Conservation (phyloP, 1,140 invertebrate genomes). For the Drosophila seguyi region DNA sequence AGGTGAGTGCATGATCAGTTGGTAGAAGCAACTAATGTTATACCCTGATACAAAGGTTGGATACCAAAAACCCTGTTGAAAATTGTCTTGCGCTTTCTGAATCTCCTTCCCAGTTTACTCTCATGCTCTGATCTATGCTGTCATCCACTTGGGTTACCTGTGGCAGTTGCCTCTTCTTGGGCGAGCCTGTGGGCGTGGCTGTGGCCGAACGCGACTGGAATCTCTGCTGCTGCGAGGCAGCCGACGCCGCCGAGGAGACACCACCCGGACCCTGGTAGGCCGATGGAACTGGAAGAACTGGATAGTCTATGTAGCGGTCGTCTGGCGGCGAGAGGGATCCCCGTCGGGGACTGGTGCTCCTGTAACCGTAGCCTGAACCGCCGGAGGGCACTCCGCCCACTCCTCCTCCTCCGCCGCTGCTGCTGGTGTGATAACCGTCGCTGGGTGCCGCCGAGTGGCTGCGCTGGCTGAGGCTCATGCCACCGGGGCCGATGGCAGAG, state of each 20-base stretch:
- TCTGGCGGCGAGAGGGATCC: conserved; percentile 84
- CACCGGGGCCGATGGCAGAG: conserved; percentile 86
- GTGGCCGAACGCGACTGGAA: conserved; percentile 94
- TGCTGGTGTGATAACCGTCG: conserved; percentile 76
- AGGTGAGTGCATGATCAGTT: not conserved
- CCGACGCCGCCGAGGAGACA: conserved; percentile 43
- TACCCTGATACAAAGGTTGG: not conserved
- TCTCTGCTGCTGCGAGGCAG: conserved; percentile 86
- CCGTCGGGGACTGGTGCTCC: conserved; percentile 83
- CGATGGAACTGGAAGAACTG: conserved; percentile 81
- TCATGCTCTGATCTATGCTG: not conserved
- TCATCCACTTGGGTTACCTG: conserved; percentile 87
- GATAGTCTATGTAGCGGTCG: conserved; percentile 85
- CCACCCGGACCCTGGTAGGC: conserved; percentile 43
- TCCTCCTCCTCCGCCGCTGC: conserved; percentile 26
- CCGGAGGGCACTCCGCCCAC: conserved; percentile 24
- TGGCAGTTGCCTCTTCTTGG: conserved; percentile 97
- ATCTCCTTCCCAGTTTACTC: not conserved
- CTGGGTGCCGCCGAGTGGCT: conserved; percentile 85
- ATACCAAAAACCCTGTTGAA: not conserved
- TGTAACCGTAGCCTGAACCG: conserved; percentile 75
- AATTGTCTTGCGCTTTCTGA: not conserved
- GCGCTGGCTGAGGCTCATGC: conserved; percentile 85
- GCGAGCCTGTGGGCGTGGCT: conserved; percentile 96
- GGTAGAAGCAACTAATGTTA: not conserved